A percentile compares a stretch with the other conserved stretches of the same genome.
phyloP scores from a whole-genome alignment of 2,113 vertebrate genomes.

The Etheostoma spectabile region DNA sequence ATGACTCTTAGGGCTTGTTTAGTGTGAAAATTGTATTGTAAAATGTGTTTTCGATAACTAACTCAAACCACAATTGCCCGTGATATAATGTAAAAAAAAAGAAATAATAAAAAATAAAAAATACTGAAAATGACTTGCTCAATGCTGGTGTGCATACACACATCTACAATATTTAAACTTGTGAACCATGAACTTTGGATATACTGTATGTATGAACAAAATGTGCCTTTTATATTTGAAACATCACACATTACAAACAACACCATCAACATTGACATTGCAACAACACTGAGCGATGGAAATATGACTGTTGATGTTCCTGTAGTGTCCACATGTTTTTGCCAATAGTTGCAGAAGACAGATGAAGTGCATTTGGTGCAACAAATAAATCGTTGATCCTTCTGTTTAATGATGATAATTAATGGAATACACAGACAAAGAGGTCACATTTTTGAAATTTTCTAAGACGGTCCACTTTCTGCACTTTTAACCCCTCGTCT shows the following conservation, averaged over 20 bases:
- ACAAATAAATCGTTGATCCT: conserved; percentile 51
- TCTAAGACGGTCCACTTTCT: conserved; percentile 35
- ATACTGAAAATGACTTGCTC: neutral
- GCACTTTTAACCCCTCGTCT: conserved; percentile 58
- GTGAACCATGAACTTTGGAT: neutral
- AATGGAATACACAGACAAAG: conserved; percentile 49
- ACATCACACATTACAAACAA: conserved; percentile 19
- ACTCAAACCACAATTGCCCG: neutral
- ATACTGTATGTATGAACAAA: conserved; percentile 8
- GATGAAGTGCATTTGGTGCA: conserved; percentile 56
- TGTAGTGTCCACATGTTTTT: conserved; percentile 46
- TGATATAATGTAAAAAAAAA: neutral
- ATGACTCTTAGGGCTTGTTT: neutral
- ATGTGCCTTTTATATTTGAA: conserved; percentile 8
- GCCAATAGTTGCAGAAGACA: conserved; percentile 38
- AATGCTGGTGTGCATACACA: neutral
- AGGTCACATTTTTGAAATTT: conserved; percentile 73
- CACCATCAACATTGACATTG: neutral
- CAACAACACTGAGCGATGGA: conserved; percentile 25
- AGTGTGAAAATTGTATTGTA: conserved; percentile 14
- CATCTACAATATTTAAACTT: conserved; percentile 3
- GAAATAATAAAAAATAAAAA: too few species aligned
- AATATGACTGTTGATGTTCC: conserved; percentile 39
- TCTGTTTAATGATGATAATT: conserved; percentile 55
- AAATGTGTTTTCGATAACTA: neutral